Percentiles rank a stretch among this genome's conserved stretches.
phyloP scores from a whole-genome alignment of 2,113 vertebrate species.

The Malurus alboscapulatus region DNA sequence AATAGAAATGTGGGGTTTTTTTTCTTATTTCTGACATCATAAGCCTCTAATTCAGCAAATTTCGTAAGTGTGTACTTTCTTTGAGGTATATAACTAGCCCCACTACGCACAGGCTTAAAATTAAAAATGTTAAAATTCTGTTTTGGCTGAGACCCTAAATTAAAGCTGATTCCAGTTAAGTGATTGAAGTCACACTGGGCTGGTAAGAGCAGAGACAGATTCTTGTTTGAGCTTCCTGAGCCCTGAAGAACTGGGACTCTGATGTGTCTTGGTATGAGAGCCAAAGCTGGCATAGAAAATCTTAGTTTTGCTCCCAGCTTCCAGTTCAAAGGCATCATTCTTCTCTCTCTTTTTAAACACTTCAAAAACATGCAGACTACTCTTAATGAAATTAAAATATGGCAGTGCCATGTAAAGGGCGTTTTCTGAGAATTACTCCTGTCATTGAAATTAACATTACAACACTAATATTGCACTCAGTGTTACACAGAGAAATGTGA shows the following conservation, averaged over 20 bases:
- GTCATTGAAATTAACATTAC: constrained; percentile 17
- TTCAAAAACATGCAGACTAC: constrained; percentile 6
- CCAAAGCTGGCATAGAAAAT: constrained; percentile 17
- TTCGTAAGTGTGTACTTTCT: neutral
- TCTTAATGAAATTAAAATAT: constrained; percentile 39
- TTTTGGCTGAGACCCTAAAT: neutral
- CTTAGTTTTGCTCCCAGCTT: constrained; percentile 18
- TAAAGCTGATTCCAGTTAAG: constrained; percentile 16
- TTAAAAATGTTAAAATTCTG: neutral
- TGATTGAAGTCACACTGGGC: neutral
- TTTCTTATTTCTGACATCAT: neutral
- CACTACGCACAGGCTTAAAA: neutral
- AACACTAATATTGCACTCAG: neutral
- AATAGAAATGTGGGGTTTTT: neutral
- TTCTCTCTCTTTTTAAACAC: constrained; percentile 22
- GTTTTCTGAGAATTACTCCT: neutral
- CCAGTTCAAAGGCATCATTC: constrained; percentile 40
- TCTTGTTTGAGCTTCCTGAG: constrained; percentile 10
- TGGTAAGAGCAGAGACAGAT: neutral
- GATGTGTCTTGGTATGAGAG: constrained; percentile 2
- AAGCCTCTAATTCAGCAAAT: neutral
- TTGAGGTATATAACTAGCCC: neutral
- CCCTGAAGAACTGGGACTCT: neutral
- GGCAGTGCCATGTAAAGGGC: neutral
- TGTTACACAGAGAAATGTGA: neutral